Percentiles rank a stretch among this genome's conserved stretches.
phyloP scores from a whole-genome alignment of 2,113 vertebrate genomes.

The Oryzias curvinotus region DNA sequence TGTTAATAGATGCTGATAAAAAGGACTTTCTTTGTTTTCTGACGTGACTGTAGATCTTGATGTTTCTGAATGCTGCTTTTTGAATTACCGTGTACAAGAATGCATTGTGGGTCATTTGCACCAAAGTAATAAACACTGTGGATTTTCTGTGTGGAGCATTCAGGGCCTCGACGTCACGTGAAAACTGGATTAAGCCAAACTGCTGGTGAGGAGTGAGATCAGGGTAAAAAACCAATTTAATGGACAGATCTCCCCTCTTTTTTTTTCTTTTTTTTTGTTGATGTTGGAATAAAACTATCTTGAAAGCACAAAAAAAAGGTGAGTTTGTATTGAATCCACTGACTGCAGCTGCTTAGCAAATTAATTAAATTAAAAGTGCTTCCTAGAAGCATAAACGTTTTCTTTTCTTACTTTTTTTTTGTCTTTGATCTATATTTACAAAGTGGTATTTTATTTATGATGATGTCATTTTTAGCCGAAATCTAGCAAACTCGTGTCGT shows the following conservation, averaged over 20 bases:
- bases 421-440: no score
- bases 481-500: no score
- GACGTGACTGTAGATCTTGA: conserved; percentile 25
- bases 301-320: neutral
- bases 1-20: conserved; percentile 14
- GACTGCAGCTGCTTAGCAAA: no score
- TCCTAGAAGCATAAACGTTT: no score
- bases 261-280: neutral
- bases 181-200: conserved; percentile 27
- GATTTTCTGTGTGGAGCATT: conserved; percentile 13
- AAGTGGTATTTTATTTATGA: no score
- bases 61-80: conserved; percentile 23
- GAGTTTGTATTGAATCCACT: no score
- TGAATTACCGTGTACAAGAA: conserved; percentile 26
- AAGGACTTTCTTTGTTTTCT: neutral
- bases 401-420: no score
- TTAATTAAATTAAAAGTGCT: no score
- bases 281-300: conserved; percentile 13
- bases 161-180: conserved; percentile 8
- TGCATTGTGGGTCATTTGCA: conserved; percentile 41
- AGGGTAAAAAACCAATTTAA: neutral
- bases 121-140: conserved; percentile 4
- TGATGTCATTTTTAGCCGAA: no score
- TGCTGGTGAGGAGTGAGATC: neutral
- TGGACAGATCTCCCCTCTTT: neutral